These are phyloP conservation scores for Girardinichthys multiradiatus DNA, from an alignment of 2,113 vertebrate genomes.

Conservation along the genomic window DNA sequence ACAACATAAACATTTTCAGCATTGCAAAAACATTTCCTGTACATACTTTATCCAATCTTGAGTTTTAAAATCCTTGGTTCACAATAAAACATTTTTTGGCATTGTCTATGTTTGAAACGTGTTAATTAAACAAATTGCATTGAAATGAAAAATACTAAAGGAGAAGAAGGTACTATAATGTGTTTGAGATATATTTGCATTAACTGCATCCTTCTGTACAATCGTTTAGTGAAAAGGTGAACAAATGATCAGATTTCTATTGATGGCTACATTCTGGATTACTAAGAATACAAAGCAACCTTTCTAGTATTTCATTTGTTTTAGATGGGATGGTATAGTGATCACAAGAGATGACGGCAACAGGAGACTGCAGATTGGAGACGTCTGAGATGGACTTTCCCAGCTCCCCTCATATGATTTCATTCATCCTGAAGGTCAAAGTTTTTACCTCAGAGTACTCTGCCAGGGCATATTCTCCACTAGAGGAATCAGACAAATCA, in stretches of 20 bases:
- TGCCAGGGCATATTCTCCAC: constrained; percentile 91
- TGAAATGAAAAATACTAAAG: neutral
- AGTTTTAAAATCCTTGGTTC: neutral
- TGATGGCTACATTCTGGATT: neutral
- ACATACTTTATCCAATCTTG: neutral
- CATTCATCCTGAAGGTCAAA: constrained; percentile 91
- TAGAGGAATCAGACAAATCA: constrained; percentile 63
- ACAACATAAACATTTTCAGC: no score
- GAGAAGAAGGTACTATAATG: neutral
- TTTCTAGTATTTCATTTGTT: neutral
- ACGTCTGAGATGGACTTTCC: constrained; percentile 1
- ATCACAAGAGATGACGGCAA: neutral
- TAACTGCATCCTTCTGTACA: no score
- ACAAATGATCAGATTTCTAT: neutral
- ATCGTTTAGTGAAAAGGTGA: no score
- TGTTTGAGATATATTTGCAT: neutral
- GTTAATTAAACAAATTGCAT: neutral
- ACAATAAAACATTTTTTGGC: neutral
- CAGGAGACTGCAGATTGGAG: constrained; percentile 2
- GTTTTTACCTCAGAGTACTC: constrained; percentile 96
- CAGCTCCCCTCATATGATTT: constrained; percentile 80
- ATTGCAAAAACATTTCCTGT: no score
- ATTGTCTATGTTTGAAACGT: neutral
- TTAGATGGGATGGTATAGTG: neutral
- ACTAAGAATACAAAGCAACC: neutral